These are phyloP conservation scores for Galago senegalensis DNA, from an alignment of 2,797 vertebrate species.

Conservation along the genomic window DNA sequence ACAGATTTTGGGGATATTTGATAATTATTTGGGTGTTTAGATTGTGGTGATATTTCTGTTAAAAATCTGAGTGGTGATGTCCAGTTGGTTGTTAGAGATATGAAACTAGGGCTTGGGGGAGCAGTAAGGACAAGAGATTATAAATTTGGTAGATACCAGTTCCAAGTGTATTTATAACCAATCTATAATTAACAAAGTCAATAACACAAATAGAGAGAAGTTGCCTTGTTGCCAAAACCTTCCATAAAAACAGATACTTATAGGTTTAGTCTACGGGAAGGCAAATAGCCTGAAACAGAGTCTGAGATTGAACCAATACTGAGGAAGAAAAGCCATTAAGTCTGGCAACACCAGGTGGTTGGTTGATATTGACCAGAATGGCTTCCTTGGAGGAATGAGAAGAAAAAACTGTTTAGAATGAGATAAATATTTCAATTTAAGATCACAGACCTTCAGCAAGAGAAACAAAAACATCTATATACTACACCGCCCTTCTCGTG, in stretches of 20 bases:
- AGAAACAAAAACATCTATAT: not conserved
- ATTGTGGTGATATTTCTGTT: conserved; percentile 21
- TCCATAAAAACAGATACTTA: not conserved
- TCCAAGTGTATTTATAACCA: not conserved
- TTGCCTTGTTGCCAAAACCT: not conserved
- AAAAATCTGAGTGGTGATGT: not conserved
- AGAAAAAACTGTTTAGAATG: not conserved
- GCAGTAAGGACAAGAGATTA: not conserved
- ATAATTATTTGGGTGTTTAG: not conserved
- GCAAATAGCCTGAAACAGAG: not conserved
- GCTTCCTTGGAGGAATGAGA: not conserved
- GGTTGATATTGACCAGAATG: not conserved
- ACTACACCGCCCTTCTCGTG: not conserved
- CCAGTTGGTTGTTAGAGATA: not conserved
- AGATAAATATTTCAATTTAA: not conserved
- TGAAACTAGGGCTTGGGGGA: not conserved
- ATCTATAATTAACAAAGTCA: not conserved
- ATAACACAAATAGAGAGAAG: not conserved
- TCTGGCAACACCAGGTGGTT: not conserved
- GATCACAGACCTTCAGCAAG: not conserved
- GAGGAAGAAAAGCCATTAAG: not conserved
- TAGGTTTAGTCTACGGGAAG: not conserved
- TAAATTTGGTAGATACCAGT: not conserved
- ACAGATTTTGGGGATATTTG: not conserved
- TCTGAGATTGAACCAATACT: not conserved